Conservation (phyloP, 2,113 vertebrate genomes). For the Platysteira castanea region DNA sequence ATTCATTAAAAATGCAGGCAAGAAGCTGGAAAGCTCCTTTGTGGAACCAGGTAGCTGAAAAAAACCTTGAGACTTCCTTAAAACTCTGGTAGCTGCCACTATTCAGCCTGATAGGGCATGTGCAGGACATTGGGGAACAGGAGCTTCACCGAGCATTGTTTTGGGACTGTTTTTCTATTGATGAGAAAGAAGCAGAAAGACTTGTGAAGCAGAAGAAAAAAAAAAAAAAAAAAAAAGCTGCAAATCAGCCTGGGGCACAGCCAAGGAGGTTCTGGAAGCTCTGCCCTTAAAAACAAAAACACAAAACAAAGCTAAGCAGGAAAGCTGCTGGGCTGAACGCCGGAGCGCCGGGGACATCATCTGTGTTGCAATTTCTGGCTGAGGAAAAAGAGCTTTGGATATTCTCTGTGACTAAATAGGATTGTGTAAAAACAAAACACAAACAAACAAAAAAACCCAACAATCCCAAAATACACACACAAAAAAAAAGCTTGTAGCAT, state of each 20-base stretch:
- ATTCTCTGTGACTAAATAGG: neutral
- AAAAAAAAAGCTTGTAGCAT: neutral
- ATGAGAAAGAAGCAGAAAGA: neutral
- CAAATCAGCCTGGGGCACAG: neutral
- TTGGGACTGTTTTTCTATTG: neutral
- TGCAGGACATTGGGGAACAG: neutral
- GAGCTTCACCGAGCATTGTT: neutral
- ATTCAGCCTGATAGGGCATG: neutral
- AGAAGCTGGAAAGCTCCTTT: neutral
- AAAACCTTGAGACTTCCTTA: neutral
- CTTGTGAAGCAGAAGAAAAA: neutral
- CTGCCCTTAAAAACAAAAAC: neutral
- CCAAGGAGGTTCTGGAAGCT: neutral
- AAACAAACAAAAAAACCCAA: rapidly evolving
- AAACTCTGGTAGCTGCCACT: neutral
- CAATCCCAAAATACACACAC: neutral
- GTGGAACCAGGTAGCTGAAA: neutral
- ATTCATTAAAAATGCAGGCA: neutral
- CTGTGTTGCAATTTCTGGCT: neutral
- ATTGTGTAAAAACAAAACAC: neutral
- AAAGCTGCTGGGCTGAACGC: neutral
- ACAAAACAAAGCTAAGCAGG: neutral
- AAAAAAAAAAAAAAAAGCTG: neutral
- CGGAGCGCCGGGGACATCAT: neutral
- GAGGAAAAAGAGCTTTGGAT: neutral